A percentile compares a stretch with the other conserved stretches of the same genome.
Conservation (phyloP, 2,113 vertebrate genomes). For the Chascanopsetta lugubris region DNA sequence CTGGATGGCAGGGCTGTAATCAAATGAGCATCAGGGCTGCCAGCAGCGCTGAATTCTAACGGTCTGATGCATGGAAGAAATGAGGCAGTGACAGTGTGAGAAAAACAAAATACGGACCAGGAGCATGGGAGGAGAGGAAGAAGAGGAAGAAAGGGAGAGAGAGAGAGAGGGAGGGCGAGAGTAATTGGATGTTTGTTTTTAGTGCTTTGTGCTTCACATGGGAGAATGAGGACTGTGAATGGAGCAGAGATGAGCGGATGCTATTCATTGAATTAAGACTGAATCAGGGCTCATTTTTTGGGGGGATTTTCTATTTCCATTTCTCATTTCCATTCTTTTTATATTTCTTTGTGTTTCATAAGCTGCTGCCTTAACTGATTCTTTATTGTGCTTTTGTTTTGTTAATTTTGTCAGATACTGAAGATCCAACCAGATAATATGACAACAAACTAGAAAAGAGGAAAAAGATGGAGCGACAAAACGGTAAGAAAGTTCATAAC, state of each 20-base stretch:
- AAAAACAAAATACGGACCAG: conserved; percentile 33
- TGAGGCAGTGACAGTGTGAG: conserved; percentile 47
- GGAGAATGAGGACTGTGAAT: conserved; percentile 22
- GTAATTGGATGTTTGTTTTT: conserved; percentile 41
- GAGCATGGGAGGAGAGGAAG: background rate
- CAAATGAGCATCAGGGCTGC: conserved; percentile 68
- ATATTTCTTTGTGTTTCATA: conserved; percentile 16
- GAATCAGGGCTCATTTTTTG: too few species aligned
- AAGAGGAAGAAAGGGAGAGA: conserved; percentile 7
- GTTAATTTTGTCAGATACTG: conserved; percentile 49
- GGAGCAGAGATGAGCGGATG: conserved; percentile 16
- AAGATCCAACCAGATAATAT: conserved; percentile 45
- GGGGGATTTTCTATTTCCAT: too few species aligned
- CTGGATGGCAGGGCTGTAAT: conserved; percentile 74
- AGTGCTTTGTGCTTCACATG: conserved; percentile 11
- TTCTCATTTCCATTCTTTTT: too few species aligned
- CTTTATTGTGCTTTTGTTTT: background rate
- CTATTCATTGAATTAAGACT: conserved; percentile 26
- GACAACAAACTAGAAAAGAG: conserved; percentile 37
- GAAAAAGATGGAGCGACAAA: conserved; percentile 84
- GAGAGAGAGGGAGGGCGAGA: background rate
- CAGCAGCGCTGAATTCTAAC: conserved; percentile 62
- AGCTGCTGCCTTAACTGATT: conserved; percentile 1
- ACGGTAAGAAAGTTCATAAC: conserved; percentile 74
- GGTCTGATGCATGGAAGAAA: conserved; percentile 57